Evolutionary conservation across 2,113 vertebrate species (phyloP).

Genomic region (Haemorhous mexicanus): DNA sequence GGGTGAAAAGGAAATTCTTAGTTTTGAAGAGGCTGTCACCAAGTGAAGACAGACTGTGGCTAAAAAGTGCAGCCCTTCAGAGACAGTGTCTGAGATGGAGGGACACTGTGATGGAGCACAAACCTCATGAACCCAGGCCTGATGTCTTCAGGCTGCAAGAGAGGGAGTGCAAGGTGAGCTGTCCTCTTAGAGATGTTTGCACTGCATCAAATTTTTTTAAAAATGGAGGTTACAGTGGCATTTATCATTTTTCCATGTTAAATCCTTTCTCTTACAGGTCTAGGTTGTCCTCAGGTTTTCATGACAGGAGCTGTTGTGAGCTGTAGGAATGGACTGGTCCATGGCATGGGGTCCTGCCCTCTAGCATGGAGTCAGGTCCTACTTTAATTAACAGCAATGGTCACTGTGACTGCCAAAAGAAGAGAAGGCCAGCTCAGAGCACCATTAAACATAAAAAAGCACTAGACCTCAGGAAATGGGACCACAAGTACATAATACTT

Average conservation of each 20-base stretch:
- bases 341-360: background rate
- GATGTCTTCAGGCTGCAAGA: background rate
- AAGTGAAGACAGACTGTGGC: background rate
- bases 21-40: background rate
- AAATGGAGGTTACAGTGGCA: background rate
- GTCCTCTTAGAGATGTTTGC: background rate
- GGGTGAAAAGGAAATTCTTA: background rate
- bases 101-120: background rate
- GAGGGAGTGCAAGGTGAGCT: background rate
- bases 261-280: background rate
- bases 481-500: slow-evolving; percentile 22
- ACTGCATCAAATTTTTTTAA: background rate
- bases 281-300: background rate
- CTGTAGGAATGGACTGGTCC: background rate
- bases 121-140: background rate
- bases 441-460: slow-evolving; percentile 14
- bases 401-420: background rate
- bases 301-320: background rate
- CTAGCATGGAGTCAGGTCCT: background rate
- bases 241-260: background rate
- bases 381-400: background rate
- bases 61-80: background rate
- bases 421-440: background rate
- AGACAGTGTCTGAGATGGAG: background rate
- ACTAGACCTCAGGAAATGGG: slow-evolving; percentile 21